Base-by-base conservation (phyloP, 2,113 vertebrate genomes). In the Formicarius rufipectus region DNA sequence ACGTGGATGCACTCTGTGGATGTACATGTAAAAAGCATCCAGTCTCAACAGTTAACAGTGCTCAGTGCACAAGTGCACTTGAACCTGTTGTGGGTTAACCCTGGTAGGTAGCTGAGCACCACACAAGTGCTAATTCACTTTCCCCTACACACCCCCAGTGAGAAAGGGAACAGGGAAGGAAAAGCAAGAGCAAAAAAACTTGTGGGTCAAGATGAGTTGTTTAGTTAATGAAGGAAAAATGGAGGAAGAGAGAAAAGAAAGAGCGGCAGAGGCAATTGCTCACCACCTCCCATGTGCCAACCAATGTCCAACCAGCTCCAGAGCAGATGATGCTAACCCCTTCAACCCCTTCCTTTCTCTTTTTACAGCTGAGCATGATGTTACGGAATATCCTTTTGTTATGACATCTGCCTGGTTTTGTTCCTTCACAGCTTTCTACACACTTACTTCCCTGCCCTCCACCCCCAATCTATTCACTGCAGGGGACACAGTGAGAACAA, bases 121-220 rank as follows among this genome's bases (percentile, higher is more conserved):
- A 59, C 12, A 25, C 3, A 58, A 28, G 21, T 6, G 14, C 6
- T 87, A 4, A 9, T 23, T 74, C 4, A 2, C 24, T 82, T 52
- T 6, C 16, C 7, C 15, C 6, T 9, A 7, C 19, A 7, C 7
- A 45, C 2, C 9, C 9, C 3, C 25, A 42, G 30, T 18, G 2
- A 58, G 33, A 44, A 4, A 40, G 7, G 16, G 23, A 69, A 50
- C 15, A 63, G 6, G 18, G 63, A 77, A 49, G 18, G 16, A 55
- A 83, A 79, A 85, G 28, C 23, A 78, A 74, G 78, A 50, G 9
- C 13, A 83, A 62, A 33, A 58, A 75, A 84, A 52, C 15, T 39
- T 53, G n/a, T 42, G 20, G 17, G 5, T 52, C 2, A 3, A 52
- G 28, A 3, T 13, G 44, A 75, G 5, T 64, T 60, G 16, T 69